Evolutionary conservation across 1,140 invertebrate genomes (phyloP).

Genomic region (Drosophila bipectinata): DNA sequence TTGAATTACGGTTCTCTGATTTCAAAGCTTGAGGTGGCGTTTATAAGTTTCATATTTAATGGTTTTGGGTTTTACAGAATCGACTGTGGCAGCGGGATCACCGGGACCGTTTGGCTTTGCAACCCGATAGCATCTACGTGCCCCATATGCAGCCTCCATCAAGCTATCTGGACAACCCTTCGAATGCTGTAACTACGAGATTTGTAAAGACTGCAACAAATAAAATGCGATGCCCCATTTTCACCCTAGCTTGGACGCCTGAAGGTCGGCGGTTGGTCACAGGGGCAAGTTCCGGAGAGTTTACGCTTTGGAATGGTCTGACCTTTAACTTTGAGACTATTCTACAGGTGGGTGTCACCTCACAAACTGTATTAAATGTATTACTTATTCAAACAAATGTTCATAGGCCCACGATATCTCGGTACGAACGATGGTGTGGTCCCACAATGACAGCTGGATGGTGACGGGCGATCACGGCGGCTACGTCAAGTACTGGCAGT

Average conservation of each 20-base stretch:
- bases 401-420: conserved; percentile 97
- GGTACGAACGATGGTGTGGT: conserved; percentile 99
- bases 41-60: not conserved
- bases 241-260: conserved; percentile 99
- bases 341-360: conserved; percentile 91
- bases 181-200: conserved; percentile 97
- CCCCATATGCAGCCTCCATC: conserved; percentile 94
- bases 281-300: conserved; percentile 99
- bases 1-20: not conserved
- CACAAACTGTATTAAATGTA: not conserved
- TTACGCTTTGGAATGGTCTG: conserved; percentile 99
- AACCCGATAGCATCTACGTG: conserved; percentile 96
- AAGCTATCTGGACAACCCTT: conserved; percentile 96
- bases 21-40: no score
- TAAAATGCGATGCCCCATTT: conserved; percentile 99
- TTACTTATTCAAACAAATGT: not conserved
- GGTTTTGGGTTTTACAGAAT: conserved; percentile 85
- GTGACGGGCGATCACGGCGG: conserved; percentile 99
- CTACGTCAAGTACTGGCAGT: conserved; percentile 99
- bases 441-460: conserved; percentile 99
- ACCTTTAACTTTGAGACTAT: conserved; percentile 99
- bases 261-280: conserved; percentile 98
- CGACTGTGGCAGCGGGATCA: conserved; percentile 97
- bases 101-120: conserved; percentile 92
- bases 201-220: conserved; percentile 99